These are phyloP conservation scores for Gallirallus australis DNA, from an alignment of 2,797 vertebrate genomes.

Conservation along the genomic window DNA sequence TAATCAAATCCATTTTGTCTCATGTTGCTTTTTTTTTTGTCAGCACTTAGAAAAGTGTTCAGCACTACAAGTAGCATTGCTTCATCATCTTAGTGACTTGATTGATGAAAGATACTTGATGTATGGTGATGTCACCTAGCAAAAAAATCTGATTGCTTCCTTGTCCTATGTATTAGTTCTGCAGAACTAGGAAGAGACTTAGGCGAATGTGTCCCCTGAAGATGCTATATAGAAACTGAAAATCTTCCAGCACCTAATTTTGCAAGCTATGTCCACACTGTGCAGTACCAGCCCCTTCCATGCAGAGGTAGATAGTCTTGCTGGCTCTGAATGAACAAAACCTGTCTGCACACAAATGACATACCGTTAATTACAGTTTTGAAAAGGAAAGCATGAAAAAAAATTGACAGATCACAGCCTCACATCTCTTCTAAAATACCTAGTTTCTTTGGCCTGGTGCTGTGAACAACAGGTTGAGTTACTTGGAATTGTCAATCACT, in stretches of 20 bases:
- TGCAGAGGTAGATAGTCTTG: not conserved
- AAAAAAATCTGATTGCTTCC: conserved; percentile 14
- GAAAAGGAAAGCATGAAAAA: not conserved
- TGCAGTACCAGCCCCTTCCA: not conserved
- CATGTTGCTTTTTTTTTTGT: not conserved
- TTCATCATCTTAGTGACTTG: conserved; percentile 33
- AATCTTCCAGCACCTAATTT: not conserved
- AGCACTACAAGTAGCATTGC: not conserved
- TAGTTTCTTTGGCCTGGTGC: not conserved
- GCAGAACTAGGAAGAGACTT: not conserved
- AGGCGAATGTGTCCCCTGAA: not conserved
- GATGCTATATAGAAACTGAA: not conserved
- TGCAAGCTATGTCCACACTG: not conserved
- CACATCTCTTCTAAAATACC: not conserved
- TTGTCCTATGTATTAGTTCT: not conserved
- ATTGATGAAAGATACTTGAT: conserved; percentile 17
- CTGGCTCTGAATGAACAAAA: not conserved
- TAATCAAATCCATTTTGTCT: conserved; percentile 1
- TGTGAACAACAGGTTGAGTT: not conserved
- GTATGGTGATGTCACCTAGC: not conserved
- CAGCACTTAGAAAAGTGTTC: conserved; percentile 18
- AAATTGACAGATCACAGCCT: not conserved
- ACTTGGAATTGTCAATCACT: not conserved
- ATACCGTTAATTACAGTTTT: not conserved
- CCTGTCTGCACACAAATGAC: not conserved